Evolutionary conservation across 2,113 vertebrate genomes (phyloP).

Genomic region (Maccullochella peelii): DNA sequence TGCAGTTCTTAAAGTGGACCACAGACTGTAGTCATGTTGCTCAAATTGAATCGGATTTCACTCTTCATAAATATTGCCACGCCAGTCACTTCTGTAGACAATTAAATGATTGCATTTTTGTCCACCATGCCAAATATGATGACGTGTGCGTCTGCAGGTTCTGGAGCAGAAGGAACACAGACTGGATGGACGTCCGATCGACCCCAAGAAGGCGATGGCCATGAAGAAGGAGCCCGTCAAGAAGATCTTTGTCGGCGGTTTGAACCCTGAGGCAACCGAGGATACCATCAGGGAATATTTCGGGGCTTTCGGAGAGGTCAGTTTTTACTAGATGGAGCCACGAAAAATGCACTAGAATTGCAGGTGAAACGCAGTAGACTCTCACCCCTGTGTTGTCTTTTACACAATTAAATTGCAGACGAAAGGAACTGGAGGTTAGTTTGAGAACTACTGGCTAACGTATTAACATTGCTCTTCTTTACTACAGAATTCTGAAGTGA

Average conservation of each 20-base stretch:
- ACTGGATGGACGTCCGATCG: constrained; percentile 95
- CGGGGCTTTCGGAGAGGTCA: constrained; percentile 93
- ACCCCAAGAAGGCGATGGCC: constrained; percentile 98
- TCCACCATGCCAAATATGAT: not conserved
- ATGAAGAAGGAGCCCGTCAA: constrained; percentile 98
- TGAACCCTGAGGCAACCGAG: constrained; percentile 96
- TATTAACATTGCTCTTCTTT: too few species aligned
- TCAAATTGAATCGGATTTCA: not conserved
- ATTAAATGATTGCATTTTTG: not conserved
- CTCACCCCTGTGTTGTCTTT: too few species aligned
- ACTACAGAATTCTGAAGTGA: not conserved
- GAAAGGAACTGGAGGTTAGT: not conserved
- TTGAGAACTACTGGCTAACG: not conserved
- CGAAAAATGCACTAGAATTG: not conserved
- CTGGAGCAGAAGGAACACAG: constrained; percentile 96
- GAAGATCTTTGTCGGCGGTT: constrained; percentile 98
- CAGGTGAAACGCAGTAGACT: not conserved
- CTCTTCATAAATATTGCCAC: not conserved
- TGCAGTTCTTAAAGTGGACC: too few species aligned
- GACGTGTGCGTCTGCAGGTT: constrained; percentile 82
- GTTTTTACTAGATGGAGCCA: not conserved
- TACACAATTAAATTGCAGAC: not conserved
- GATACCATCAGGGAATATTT: constrained; percentile 98
- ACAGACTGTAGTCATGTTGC: too few species aligned
- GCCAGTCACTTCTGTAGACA: not conserved